Percentiles rank a stretch among this genome's conserved stretches.
These are phyloP conservation scores for Pelecanus crispus DNA, from an alignment of 2,113 vertebrate species.

Conservation along the genomic window DNA sequence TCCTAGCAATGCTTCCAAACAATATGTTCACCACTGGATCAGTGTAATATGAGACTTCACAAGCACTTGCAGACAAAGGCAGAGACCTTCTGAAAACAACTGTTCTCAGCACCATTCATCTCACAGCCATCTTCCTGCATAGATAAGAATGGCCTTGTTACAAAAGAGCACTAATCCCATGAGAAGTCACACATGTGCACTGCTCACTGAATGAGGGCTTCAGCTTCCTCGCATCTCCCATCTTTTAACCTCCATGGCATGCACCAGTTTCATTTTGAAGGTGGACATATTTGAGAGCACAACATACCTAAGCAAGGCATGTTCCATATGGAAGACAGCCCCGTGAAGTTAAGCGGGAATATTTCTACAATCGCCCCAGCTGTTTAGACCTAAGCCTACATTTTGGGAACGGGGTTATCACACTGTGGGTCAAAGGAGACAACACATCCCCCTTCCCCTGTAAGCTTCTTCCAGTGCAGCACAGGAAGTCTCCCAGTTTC, in stretches of 20 bases:
- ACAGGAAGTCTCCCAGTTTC: neutral
- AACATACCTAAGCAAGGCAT: neutral
- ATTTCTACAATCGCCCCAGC: neutral
- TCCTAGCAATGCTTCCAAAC: neutral
- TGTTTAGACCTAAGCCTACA: neutral
- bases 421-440: neutral
- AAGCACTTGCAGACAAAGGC: neutral
- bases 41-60: neutral
- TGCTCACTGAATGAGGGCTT: neutral
- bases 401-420: neutral
- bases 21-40: neutral
- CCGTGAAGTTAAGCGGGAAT: neutral
- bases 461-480: neutral
- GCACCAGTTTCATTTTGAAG: neutral
- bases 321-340: fast-evolving
- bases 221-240: neutral
- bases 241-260: neutral
- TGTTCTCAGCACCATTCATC: neutral
- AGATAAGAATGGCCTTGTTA: fast-evolving
- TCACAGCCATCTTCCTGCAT: neutral
- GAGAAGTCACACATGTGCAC: neutral
- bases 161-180: neutral
- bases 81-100: neutral
- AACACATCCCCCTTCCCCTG: neutral
- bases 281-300: neutral